Percentiles rank a stretch among this genome's conserved stretches.
Conservation (phyloP, 1,140 invertebrate species). For the Planococcus citri region DNA sequence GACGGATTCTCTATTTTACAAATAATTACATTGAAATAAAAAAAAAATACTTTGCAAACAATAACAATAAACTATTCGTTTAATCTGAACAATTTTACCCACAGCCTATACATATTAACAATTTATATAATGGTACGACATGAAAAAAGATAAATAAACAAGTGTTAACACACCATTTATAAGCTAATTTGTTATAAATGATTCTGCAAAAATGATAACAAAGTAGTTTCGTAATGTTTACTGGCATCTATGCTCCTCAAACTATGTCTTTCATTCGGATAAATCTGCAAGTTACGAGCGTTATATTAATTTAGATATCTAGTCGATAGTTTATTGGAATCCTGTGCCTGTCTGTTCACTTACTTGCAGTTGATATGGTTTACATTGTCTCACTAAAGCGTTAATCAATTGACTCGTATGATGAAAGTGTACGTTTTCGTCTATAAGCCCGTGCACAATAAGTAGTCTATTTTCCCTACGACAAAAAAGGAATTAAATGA, state of each 20-base stretch:
- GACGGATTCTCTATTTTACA: background rate
- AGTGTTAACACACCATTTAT: background rate
- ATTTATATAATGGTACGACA: background rate
- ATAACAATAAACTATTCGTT: background rate
- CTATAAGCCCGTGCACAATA: conserved; percentile 95
- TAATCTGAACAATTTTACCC: conserved; percentile 2
- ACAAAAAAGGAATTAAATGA: conserved; percentile 21
- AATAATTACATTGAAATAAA: background rate
- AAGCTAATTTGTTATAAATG: conserved; percentile 47
- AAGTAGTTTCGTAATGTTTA: conserved; percentile 89
- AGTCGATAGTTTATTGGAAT: too few species aligned
- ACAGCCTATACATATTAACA: conserved; percentile 1
- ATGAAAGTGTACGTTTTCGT: conserved; percentile 99
- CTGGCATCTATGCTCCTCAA: conserved; percentile 81
- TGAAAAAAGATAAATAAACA: background rate
- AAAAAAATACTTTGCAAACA: background rate
- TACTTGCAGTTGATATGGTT: conserved; percentile 77
- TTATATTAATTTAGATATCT: background rate
- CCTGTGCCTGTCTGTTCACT: conserved; percentile 19
- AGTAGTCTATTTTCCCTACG: conserved; percentile 77
- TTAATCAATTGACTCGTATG: conserved; percentile 87
- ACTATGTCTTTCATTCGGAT: conserved; percentile 89
- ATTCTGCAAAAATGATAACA: conserved; percentile 84
- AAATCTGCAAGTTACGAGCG: conserved; percentile 45
- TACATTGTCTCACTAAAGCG: conserved; percentile 77